phyloP scores from a whole-genome alignment of 2,797 vertebrate genomes.

The Parotocinclus haroldoi region DNA sequence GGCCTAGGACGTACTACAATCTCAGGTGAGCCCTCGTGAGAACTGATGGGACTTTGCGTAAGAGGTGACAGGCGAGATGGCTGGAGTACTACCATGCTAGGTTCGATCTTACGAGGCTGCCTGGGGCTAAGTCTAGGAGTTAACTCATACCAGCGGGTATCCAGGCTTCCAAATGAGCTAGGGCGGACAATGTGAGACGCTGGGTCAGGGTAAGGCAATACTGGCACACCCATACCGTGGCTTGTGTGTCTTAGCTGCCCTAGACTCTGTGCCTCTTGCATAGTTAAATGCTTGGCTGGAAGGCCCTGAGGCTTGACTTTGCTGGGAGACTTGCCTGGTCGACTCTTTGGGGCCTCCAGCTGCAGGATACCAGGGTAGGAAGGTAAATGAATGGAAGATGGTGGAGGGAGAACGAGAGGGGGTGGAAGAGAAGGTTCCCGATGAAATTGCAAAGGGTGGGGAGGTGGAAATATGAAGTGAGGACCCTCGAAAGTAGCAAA shows the following conservation, averaged over 20 bases:
- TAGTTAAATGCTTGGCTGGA: constrained; percentile 93
- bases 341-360: constrained; percentile 88
- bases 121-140: constrained; percentile 92
- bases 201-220: constrained; percentile 97
- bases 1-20: constrained; percentile 90
- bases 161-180: constrained; percentile 94
- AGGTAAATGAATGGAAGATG: constrained; percentile 77
- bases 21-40: constrained; percentile 92
- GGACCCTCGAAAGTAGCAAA: constrained; percentile 89
- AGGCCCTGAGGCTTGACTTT: constrained; percentile 79
- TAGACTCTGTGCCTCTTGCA: constrained; percentile 93
- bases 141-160: constrained; percentile 95
- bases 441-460: constrained; percentile 80
- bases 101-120: constrained; percentile 88
- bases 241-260: constrained; percentile 98
- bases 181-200: constrained; percentile 85
- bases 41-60: constrained; percentile 95
- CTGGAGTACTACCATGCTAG: constrained; percentile 97
- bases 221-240: constrained; percentile 94
- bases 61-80: constrained; percentile 96
- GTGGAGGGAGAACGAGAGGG: constrained; percentile 81
- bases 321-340: constrained; percentile 86
- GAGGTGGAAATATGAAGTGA: constrained; percentile 88
- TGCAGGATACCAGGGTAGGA: constrained; percentile 90
- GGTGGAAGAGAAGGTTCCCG: constrained; percentile 81